phyloP scores from a whole-genome alignment of 2,888 invertebrate genomes.

The Amaurobius ferox region DNA sequence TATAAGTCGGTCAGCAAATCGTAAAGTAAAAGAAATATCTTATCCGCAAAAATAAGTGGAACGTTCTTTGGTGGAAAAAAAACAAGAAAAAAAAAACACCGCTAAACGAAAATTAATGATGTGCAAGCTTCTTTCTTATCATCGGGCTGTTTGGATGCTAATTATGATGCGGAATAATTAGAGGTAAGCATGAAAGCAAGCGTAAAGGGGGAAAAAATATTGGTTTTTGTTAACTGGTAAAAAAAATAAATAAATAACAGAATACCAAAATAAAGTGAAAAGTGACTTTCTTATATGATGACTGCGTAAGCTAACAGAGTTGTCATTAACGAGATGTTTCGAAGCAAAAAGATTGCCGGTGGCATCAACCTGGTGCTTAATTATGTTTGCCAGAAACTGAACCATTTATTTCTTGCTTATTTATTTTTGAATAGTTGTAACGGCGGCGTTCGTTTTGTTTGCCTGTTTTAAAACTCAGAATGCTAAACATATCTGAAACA shows the following conservation, averaged over 20 bases:
- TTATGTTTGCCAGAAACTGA: neutral
- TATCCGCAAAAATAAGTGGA: too few species aligned
- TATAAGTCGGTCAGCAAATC: too few species aligned
- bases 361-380: neutral
- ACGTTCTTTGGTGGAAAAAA: too few species aligned
- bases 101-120: conserved; percentile 4
- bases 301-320: neutral
- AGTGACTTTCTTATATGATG: neutral
- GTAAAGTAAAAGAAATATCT: too few species aligned
- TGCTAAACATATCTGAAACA: too few species aligned
- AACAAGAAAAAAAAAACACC: neutral
- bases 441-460: too few species aligned
- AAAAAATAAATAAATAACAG: neutral
- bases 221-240: neutral
- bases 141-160: conserved; percentile 20
- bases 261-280: neutral
- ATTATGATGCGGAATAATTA: conserved; percentile 56
- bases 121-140: neutral
- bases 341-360: neutral
- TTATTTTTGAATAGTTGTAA: too few species aligned
- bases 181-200: neutral
- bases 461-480: too few species aligned
- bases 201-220: neutral
- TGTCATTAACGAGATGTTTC: neutral
- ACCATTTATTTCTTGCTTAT: too few species aligned